phyloP scores from a whole-genome alignment of 1,140 invertebrate genomes.

The Eumaeus atala region DNA sequence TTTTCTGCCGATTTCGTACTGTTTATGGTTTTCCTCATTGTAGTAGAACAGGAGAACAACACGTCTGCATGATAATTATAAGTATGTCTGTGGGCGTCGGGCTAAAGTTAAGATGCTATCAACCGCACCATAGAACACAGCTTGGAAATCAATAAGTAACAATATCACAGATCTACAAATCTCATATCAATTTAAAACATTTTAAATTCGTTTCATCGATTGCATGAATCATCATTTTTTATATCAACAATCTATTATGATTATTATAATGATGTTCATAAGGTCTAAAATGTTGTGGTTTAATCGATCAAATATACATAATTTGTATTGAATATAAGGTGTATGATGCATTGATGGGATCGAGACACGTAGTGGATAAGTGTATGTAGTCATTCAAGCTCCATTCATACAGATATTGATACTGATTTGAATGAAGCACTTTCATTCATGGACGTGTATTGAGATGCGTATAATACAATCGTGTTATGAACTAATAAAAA shows the following conservation, averaged over 20 bases:
- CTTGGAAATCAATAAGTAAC: too few species aligned
- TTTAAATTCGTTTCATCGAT: constrained; percentile 3
- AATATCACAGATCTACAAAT: not conserved
- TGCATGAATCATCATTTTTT: constrained; percentile 6
- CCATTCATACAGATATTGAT: constrained; percentile 4
- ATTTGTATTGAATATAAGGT: not conserved
- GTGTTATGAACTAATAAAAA: too few species aligned
- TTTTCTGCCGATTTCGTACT: too few species aligned
- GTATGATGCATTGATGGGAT: not conserved
- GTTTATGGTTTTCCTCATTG: too few species aligned
- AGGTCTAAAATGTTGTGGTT: not conserved
- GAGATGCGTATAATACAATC: not conserved
- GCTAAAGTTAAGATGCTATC: too few species aligned
- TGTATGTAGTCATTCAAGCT: constrained; percentile 6
- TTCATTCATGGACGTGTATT: constrained; percentile 6
- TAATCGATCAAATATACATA: not conserved
- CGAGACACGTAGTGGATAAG: not conserved
- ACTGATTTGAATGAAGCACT: constrained; percentile 7
- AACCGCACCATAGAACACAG: too few species aligned
- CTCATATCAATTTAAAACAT: not conserved
- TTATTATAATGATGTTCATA: not conserved
- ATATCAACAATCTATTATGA: constrained; percentile 3
- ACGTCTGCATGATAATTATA: too few species aligned
- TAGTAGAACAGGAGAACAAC: too few species aligned
- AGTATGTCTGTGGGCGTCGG: too few species aligned